Conservation (phyloP, 2,888 invertebrate species). For the Hemistola chrysoprasaria region DNA sequence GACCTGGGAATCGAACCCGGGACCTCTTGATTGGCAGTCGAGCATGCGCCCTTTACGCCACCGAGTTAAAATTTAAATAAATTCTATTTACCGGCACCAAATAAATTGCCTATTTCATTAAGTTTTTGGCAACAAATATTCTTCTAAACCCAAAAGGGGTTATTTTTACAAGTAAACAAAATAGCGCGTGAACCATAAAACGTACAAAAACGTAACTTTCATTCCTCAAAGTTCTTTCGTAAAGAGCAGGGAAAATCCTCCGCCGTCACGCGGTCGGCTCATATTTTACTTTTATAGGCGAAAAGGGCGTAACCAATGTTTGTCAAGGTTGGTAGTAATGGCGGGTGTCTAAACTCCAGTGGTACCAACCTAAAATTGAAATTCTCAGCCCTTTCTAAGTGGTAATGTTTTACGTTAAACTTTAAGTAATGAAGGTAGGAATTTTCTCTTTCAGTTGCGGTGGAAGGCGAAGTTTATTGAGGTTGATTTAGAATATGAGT, state of each 20-base stretch:
- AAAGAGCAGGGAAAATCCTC: constrained; percentile 38
- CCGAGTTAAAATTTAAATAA: no score
- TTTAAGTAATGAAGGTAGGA: constrained; percentile 47
- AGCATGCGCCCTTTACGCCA: no score
- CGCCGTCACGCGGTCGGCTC: constrained; percentile 39
- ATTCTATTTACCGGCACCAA: no score
- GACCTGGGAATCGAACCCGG: no score
- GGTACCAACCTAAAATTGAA: constrained; percentile 60
- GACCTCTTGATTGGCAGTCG: no score
- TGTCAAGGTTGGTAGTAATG: constrained; percentile 51
- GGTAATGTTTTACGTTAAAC: constrained; percentile 56
- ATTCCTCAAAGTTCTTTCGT: constrained; percentile 28
- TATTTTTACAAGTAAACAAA: constrained; percentile 9
- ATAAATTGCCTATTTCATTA: no score
- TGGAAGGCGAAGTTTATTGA: constrained; percentile 37
- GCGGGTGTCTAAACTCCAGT: constrained; percentile 48
- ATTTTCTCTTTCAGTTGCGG: constrained; percentile 35
- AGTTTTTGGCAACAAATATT: no score
- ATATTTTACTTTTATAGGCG: constrained; percentile 58
- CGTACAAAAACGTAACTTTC: constrained; percentile 15
- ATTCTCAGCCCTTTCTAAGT: constrained; percentile 48
- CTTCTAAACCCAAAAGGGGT: background rate
- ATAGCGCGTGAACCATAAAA: constrained; percentile 18
- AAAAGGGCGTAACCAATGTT: constrained; percentile 51
- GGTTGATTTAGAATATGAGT: constrained; percentile 35